Base-by-base conservation (phyloP, 2,888 invertebrate species). In the Helleia helle region DNA sequence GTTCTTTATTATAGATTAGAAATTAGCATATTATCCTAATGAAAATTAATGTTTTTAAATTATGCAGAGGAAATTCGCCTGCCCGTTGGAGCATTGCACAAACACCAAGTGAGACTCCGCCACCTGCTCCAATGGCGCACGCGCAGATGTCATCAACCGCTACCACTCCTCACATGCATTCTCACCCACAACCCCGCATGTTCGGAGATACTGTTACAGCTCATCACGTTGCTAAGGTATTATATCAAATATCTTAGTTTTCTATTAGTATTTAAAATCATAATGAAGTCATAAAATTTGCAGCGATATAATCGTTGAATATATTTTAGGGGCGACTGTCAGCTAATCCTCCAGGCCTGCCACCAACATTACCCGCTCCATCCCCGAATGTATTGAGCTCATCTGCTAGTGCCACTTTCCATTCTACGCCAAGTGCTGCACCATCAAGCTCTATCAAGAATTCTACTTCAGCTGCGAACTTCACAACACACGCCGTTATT, bases 321-420 rank as follows among this genome's bases (percentile, higher is more conserved):
- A 44, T 44, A 40, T 39, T 29, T 17, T 53, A 83, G 84, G 83
- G 80, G 53, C 83, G 83, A 29, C 69, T 84, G 25, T 77, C 77
- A 42, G 77, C 51, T 30, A 72, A 73, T 15, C 81, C 90, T 44
- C 88, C 88, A 7, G 91, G 91, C 7, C 87, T 91, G n/a, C 91
- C 91, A 1, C 91, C 91, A 15, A 89, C 90, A 15, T 66, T 91
- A 28, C 91, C 91, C 8, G 91, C 91, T 1, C 91, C 91, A 0
- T 90, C 91, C 17, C 91, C 91, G 9, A 87, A 87, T 51, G 88
- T 87, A 41, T 65, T 85, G 14, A 79, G 87, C 52, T 85, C 90
- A 29, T 89, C 90, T 58, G 89, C 90, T 4, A 90, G 91, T 54
- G 90, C 90, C 48, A 86, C 86, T 41, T 88, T 86, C 59, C 81